Percentiles rank a stretch among this genome's conserved stretches.
Conservation (phyloP, 2,888 invertebrate genomes). For the Euspilapteryx auroguttella region DNA sequence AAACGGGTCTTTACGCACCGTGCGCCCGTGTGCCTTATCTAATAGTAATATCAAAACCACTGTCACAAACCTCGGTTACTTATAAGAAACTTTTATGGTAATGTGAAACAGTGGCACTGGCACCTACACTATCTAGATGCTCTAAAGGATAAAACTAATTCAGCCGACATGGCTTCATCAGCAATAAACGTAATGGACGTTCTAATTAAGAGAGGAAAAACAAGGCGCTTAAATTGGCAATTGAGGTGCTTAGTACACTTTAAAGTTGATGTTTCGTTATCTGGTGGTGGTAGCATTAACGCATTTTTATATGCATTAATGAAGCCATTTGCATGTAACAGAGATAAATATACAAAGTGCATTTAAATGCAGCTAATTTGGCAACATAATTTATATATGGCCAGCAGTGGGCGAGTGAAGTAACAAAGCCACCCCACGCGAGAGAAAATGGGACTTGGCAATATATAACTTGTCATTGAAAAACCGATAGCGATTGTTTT, state of each 20-base stretch:
- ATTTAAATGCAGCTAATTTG: slow-evolving; percentile 8
- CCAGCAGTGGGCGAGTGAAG: slow-evolving; percentile 15
- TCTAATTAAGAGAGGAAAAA: no score
- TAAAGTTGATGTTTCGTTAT: slow-evolving; percentile 14
- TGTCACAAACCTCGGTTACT: no score
- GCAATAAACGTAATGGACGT: no score
- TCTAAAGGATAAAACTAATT: no score
- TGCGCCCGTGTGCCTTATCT: slow-evolving; percentile 1
- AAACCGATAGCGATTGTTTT: slow-evolving; percentile 21
- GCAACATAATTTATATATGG: slow-evolving; percentile 6
- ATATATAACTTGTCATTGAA: slow-evolving; percentile 20
- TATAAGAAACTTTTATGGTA: no score
- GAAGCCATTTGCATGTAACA: no score
- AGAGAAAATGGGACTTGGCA: slow-evolving; percentile 14
- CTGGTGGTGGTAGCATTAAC: slow-evolving; percentile 13
- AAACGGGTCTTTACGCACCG: slow-evolving; percentile 1
- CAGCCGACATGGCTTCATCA: no score
- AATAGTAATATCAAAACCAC: slow-evolving; percentile 2
- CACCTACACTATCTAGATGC: no score
- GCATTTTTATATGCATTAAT: slow-evolving; percentile 20
- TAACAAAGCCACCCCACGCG: slow-evolving; percentile 20
- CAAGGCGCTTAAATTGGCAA: no score
- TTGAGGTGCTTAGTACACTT: slow-evolving; percentile 17
- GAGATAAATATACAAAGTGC: no score
- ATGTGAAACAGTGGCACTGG: no score